A percentile compares a stretch with the other conserved stretches of the same genome.
phyloP scores from a whole-genome alignment of 2,797 vertebrate species.

The Hoplostethus mediterraneus region DNA sequence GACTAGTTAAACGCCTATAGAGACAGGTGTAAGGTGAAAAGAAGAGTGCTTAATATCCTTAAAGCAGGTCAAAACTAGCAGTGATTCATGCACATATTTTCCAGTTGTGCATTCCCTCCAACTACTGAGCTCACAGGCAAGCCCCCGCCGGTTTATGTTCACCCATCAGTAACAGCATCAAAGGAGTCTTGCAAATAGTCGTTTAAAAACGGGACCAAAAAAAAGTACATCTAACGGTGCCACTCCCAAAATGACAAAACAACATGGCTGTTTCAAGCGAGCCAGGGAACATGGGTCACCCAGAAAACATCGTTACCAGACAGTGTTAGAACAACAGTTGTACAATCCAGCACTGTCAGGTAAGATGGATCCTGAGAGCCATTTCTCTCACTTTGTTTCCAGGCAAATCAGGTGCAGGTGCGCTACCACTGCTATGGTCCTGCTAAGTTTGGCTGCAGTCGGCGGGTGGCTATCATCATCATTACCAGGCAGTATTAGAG shows the following conservation, averaged over 20 bases:
- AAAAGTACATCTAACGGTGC: no score
- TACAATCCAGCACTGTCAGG: slow-evolving; percentile 98
- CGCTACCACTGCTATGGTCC: no score
- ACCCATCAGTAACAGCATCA: slow-evolving; percentile 8
- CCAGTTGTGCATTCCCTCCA: background rate
- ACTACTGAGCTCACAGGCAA: background rate
- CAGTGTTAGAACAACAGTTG: slow-evolving; percentile 98
- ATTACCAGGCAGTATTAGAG: slow-evolving; percentile 99
- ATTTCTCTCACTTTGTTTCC: slow-evolving; percentile 40
- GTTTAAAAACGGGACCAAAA: background rate
- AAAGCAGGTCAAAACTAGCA: background rate
- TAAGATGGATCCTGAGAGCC: slow-evolving; percentile 98
- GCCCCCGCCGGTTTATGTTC: background rate
- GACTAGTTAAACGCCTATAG: background rate
- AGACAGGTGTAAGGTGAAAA: slow-evolving; percentile 28
- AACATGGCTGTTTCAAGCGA: no score
- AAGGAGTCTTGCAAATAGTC: slow-evolving; percentile 12
- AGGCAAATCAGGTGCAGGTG: background rate
- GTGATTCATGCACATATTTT: no score
- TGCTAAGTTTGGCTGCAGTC: slow-evolving; percentile 58
- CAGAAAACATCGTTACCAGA: slow-evolving; percentile 99
- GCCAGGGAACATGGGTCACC: slow-evolving; percentile 79
- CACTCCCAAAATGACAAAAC: no score
- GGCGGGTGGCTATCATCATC: slow-evolving; percentile 94
- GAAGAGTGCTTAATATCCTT: slow-evolving; percentile 7